Conservation (phyloP, 2,797 vertebrate genomes). For the Lutra lutra region DNA sequence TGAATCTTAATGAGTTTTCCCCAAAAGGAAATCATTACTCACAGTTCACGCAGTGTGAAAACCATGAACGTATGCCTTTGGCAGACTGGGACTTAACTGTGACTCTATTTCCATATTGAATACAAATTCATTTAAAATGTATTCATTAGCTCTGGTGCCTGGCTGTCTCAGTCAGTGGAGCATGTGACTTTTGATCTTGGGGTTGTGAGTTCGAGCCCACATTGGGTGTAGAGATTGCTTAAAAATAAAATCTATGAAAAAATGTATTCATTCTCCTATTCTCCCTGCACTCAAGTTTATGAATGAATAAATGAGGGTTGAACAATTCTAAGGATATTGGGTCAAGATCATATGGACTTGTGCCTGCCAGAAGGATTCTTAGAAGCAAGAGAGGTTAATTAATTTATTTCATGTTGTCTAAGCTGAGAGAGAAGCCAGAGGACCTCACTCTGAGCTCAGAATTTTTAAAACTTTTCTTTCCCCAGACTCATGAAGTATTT, state of each 20-base stretch:
- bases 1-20: slow-evolving; percentile 33
- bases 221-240: neutral
- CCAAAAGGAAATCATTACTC: slow-evolving; percentile 29
- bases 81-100: neutral
- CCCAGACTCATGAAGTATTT: neutral
- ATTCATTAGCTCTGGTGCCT: neutral
- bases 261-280: neutral
- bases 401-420: neutral
- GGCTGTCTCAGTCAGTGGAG: neutral
- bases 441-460: neutral
- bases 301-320: neutral
- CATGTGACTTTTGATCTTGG: neutral
- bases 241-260: neutral
- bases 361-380: neutral
- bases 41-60: neutral
- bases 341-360: neutral
- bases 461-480: neutral
- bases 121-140: neutral
- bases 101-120: slow-evolving; percentile 34
- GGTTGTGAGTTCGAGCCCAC: neutral
- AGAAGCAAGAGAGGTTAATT: neutral
- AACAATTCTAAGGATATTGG: neutral
- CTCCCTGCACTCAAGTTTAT: neutral
- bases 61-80: neutral
- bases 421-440: neutral